Conservation (phyloP, 2,888 invertebrate species). For the Tenthredo notha region DNA sequence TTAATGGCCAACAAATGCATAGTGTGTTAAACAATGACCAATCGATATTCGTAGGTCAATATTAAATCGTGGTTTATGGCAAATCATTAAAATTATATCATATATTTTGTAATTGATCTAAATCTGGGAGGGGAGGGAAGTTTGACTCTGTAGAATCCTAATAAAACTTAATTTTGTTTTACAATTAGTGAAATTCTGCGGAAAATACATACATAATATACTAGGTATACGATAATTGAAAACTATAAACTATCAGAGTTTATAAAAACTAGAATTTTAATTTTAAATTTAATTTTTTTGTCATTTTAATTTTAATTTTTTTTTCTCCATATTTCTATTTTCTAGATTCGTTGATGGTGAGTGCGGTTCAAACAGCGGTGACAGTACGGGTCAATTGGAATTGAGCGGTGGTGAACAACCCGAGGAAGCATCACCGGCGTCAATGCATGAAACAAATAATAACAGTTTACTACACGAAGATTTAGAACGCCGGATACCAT, state of each 20-base stretch:
- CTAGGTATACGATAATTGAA: too few species aligned
- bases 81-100: neutral
- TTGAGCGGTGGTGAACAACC: slow-evolving; percentile 75
- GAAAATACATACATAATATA: too few species aligned
- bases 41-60: neutral
- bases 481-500: slow-evolving; percentile 78
- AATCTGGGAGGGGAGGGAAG: too few species aligned
- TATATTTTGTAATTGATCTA: too few species aligned
- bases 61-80: neutral
- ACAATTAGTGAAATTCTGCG: too few species aligned
- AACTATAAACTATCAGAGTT: too few species aligned
- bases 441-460: slow-evolving; percentile 80
- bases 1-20: neutral
- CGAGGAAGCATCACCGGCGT: slow-evolving; percentile 74
- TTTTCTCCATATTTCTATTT: neutral
- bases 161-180: too few species aligned
- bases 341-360: slow-evolving; percentile 76
- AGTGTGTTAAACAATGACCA: neutral
- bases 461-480: slow-evolving; percentile 81
- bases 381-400: slow-evolving; percentile 74
- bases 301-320: neutral
- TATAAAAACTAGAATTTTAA: too few species aligned
- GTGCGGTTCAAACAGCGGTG: slow-evolving; percentile 76
- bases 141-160: too few species aligned
- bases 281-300: too few species aligned